Evolutionary conservation across 2,888 invertebrate genomes (phyloP).

Genomic region (Stenolophus ochropezus): DNA sequence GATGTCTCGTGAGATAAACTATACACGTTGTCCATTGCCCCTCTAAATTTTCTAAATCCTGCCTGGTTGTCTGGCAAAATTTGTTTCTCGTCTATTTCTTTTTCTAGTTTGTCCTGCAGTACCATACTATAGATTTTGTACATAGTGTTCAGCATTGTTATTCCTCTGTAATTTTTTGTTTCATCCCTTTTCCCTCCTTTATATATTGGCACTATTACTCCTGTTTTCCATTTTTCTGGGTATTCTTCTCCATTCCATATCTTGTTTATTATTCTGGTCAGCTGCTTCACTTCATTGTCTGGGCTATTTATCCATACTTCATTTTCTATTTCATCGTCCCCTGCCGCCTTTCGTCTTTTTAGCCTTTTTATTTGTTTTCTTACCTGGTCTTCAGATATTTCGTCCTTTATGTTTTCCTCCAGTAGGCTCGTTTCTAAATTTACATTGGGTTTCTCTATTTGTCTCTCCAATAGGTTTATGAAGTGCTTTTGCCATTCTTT

Average conservation of each 20-base stretch:
- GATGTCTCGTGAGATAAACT: no score
- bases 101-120: not conserved
- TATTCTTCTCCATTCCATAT: not conserved
- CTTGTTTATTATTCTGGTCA: not conserved
- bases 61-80: no score
- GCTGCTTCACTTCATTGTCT: not conserved
- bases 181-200: not conserved
- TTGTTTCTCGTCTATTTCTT: not conserved
- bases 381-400: not conserved
- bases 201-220: not conserved
- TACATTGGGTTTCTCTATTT: no score
- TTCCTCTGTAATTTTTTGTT: conserved; percentile 9
- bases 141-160: not conserved
- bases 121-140: not conserved
- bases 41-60: not conserved
- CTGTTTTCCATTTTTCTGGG: not conserved
- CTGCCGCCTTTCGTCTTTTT: not conserved
- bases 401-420: not conserved
- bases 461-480: no score
- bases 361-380: not conserved
- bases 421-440: no score
- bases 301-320: no score
- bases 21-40: not conserved
- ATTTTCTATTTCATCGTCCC: not conserved
- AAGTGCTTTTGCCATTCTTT: no score